Base-by-base conservation (phyloP, 2,888 invertebrate genomes). In the Drosophila bunnanda region DNA sequence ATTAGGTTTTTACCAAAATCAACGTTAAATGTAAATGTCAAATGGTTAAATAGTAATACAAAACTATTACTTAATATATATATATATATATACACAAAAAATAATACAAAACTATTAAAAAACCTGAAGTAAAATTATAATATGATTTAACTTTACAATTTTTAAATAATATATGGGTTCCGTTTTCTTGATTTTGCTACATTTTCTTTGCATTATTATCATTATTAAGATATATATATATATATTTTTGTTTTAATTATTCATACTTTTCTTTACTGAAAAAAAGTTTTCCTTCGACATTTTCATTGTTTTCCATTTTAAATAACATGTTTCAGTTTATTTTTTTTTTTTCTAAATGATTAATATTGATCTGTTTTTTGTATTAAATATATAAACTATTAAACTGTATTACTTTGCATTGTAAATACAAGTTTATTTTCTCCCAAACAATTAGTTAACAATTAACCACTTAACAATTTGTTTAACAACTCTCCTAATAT, bases 41-140 rank as follows among this genome's bases (percentile, higher is more conserved):
- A 53, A 39, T 60, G 69, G 50, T 59, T 41, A 32, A 15, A 25
- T 9, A 39, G 20, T 32, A 32, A 12, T 5, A 20, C n/a, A 48
- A 30, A 48, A 17, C 25, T 25, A 25, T 25, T 4, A 25, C 25
- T 25, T 25, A 25, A 25, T 4, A 25, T 25, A 25, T 25, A 25
- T 25, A 25, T 4, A 25, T 4, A 25, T 25, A 25, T 4, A 25
- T 25, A n/a, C n/a, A n/a, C n/a, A n/a, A n/a, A n/a, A n/a, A n/a
- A n/a, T n/a, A n/a, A n/a, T n/a, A n/a, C n/a, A 25, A 25, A 25
- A 25, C 25, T 25, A 2, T 17, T 17, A 50, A 6, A 1, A 12
- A 7, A 13, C 4, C 4, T 17, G 3, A 13, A 13, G 7, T 5
- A 2, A 9, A 13, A 8, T 13, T 1, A 22, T 6, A 0, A 46